Evolutionary conservation across 1,140 invertebrate species (phyloP), one percentile per base, ranked within the genome.

Genomic region (Brachystomella parvula): DNA sequence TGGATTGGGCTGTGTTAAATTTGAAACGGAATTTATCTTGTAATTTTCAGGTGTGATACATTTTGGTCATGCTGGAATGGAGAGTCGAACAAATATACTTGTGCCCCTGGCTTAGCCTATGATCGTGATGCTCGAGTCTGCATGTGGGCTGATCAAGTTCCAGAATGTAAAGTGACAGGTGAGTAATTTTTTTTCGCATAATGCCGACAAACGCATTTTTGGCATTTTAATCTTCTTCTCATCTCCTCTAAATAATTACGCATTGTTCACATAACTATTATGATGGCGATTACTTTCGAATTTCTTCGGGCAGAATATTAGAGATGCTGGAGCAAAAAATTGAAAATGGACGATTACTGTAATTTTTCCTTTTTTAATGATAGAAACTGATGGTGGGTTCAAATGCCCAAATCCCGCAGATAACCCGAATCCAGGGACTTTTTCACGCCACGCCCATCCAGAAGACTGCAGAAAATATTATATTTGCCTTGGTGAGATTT

Each of bases 61-160:
- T 96, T 95, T 86, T 95, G 91, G 89, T 94, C 92, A 78, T 96
- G 93, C 79, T 94, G 92, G 91, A 93, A 93, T 79, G 93, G 92
- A 44, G 92, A 94, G 78, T 86, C 91, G 9, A 92, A 89, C 73
- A 85, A 89, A 72, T 96, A 95, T 77, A 90, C 94, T 77, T 96
- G 93, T 82, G 92, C 91, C 73, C 91, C 92, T 72, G 93, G 93
- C 75, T 81, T 96, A 3, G 92, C 92, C 70, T 96, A 95, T 80
- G 92, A 95, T 81, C 85, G 89, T 67, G 90, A 68, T 0, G 86
- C 91, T 44, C 85, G 91, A 66, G 92, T 95, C 53, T 94, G 92
- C 80, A 93, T 92, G 88, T 94, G 91, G 92, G 89, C 90, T 74
- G 91, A 94, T 77, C 89, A 94, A 81, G 90, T 94, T 62, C 88